These are phyloP conservation scores for Iguana delicatissima DNA, from an alignment of 2,797 vertebrate genomes.

Conservation along the genomic window DNA sequence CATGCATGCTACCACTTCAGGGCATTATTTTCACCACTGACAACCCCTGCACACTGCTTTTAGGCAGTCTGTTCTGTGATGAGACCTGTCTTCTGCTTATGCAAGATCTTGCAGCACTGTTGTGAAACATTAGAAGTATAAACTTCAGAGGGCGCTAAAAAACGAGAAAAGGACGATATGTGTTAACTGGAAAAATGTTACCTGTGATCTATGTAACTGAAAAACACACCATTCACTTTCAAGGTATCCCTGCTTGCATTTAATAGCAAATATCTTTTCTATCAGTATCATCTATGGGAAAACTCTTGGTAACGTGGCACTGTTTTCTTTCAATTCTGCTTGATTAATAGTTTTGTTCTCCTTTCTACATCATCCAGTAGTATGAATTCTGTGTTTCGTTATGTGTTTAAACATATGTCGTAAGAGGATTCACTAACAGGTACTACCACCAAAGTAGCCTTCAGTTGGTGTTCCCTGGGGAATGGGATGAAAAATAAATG, in stretches of 20 bases:
- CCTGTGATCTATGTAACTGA: background rate
- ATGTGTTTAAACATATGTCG: too few species aligned
- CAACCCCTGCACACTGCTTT: background rate
- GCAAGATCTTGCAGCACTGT: background rate
- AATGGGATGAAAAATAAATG: background rate
- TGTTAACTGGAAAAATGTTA: background rate
- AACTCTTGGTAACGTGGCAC: background rate
- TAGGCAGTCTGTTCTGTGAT: background rate
- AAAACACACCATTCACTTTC: slow-evolving; percentile 1
- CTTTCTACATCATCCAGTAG: background rate
- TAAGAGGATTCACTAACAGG: too few species aligned
- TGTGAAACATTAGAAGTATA: background rate
- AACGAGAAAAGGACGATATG: background rate
- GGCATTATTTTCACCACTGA: background rate
- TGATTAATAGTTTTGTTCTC: background rate
- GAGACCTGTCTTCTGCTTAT: background rate
- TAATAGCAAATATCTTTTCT: background rate
- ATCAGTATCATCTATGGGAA: background rate
- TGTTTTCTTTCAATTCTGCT: background rate
- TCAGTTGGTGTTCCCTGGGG: background rate
- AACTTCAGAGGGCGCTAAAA: background rate
- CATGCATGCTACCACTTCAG: too few species aligned
- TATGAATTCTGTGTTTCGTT: background rate
- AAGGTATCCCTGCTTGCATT: background rate
- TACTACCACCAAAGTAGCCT: too few species aligned